Evolutionary conservation across 2,797 vertebrate species (phyloP), one percentile per base, ranked within the genome.

Genomic region (Hylomyscus alleni): DNA sequence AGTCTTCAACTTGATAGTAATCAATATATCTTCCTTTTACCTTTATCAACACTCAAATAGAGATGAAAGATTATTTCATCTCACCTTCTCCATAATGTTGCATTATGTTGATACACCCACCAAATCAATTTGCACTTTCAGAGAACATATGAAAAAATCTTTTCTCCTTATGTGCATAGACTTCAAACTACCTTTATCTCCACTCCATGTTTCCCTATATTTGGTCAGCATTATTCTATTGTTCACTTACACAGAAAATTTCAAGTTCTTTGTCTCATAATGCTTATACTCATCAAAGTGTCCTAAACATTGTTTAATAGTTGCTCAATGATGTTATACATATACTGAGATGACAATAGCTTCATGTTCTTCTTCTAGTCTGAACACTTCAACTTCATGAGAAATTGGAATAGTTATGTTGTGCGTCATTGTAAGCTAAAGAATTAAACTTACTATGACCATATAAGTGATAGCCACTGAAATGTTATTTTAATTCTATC

Each of bases 81-180:
- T 92, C 29, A 73, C 19, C 11, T 95, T 20, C 10, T 24, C 37
- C 10, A 80, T 80, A 62, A 44, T 44, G 44, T 44, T 44, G 44
- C 44, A 44, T 44, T 44, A 44, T 44, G 44, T 44, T 44, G 44
- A 31, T 65, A 20, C 62, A 44, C 2, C 56, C 78, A 89, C 37
- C 24, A 91, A 65, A 76, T 76, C n/a, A 84, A 56, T 22, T 82
- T 90, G 58, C 6, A 78, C 15, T 88, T 90, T 93, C 65, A 62
- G 76, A 93, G 73, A 54, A 89, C 65, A 67, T 89, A 92, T n/a
- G 34, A 94, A 89, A 80, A 40, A 47, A 77, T 13, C 15, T 69
- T 11, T 90, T n/a, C 50, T 82, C 31, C 31, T 15, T 34, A 76
- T 60, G 52, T 91, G 62, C 4, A 37, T 9, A 69, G n/a, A 29